Conservation (phyloP, 2,113 vertebrate genomes). For the Phyllostomus discolor region DNA sequence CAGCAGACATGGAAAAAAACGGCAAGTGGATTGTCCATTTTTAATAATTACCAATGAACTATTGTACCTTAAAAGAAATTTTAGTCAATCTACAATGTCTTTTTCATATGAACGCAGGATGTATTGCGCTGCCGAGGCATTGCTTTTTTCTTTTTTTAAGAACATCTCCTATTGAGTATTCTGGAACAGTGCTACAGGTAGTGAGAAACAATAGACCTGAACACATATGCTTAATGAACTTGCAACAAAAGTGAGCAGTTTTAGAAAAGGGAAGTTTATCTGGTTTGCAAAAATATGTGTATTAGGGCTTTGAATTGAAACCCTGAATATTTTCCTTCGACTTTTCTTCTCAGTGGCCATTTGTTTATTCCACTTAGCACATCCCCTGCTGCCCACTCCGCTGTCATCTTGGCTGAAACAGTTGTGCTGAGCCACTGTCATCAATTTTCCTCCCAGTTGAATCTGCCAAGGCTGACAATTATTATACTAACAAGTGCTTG, state of each 20-base stretch:
- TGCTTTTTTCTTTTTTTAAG: background rate
- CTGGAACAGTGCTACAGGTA: background rate
- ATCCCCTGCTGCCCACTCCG: background rate
- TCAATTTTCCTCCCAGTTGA: constrained; percentile 57
- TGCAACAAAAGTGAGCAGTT: background rate
- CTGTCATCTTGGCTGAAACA: background rate
- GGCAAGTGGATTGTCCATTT: background rate
- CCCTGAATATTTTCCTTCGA: constrained; percentile 1
- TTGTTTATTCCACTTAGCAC: constrained; percentile 51
- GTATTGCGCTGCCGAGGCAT: background rate
- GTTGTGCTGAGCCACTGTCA: constrained; percentile 14
- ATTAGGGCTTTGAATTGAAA: background rate
- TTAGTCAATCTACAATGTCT: background rate
- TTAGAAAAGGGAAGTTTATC: background rate
- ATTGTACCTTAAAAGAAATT: background rate
- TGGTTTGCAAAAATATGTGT: background rate
- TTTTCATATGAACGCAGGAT: background rate
- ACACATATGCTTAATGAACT: background rate
- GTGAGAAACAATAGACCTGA: background rate
- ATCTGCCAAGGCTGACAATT: constrained; percentile 57
- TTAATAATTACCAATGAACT: background rate
- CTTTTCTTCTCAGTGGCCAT: constrained; percentile 9
- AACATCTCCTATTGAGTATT: background rate
- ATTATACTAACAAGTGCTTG: constrained; percentile 64
- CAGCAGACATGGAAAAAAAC: background rate